These are phyloP conservation scores for Etia nguti DNA, from an alignment of 2,113 vertebrate genomes.

Conservation along the genomic window DNA sequence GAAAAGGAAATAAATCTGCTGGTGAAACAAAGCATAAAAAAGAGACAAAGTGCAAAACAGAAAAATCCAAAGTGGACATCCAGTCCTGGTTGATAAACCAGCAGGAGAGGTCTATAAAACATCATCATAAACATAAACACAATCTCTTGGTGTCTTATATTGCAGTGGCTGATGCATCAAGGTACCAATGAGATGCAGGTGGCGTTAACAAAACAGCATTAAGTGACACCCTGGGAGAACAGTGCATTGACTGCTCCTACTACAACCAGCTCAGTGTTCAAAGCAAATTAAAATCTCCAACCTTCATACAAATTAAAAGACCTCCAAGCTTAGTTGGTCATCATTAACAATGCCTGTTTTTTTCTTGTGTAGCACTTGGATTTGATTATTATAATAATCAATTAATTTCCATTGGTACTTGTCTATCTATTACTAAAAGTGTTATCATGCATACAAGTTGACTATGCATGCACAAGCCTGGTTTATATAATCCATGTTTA, in stretches of 20 bases:
- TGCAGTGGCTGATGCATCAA: neutral
- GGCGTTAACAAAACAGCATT: neutral
- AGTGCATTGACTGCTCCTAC: neutral
- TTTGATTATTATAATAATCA: neutral
- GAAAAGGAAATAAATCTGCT: neutral
- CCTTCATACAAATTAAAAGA: neutral
- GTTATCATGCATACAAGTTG: neutral
- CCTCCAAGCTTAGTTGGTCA: neutral
- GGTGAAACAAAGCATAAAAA: neutral
- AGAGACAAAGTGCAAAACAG: neutral
- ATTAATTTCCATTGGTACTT: neutral
- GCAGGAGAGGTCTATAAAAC: neutral
- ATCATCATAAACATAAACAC: neutral
- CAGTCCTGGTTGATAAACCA: neutral
- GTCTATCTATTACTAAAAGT: neutral
- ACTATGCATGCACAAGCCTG: neutral
- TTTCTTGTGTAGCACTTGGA: neutral
- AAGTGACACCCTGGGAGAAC: neutral
- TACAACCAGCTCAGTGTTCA: neutral
- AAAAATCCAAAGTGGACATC: neutral
- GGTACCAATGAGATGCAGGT: neutral
- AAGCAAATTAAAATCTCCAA: neutral
- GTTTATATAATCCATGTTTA: constrained; percentile 24
- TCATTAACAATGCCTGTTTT: neutral
- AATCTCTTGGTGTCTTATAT: neutral